Conservation (phyloP, 2,113 vertebrate species). For the Dasyornis broadbenti region DNA sequence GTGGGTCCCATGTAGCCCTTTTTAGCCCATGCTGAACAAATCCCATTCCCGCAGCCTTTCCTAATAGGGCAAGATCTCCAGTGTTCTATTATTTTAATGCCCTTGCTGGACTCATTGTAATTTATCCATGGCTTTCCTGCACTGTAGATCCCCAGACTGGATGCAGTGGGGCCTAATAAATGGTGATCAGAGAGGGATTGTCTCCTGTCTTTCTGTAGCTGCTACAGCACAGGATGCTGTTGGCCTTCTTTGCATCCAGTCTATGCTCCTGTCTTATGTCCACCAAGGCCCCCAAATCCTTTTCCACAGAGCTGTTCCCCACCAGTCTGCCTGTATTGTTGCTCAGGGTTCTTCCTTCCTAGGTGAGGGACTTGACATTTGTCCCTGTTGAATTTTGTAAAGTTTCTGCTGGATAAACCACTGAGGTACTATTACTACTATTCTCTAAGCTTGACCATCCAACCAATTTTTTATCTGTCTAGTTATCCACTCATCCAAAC, state of each 20-base stretch:
- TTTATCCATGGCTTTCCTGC: background rate
- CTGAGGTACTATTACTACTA: background rate
- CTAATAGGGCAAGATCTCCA: background rate
- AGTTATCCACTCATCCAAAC: background rate
- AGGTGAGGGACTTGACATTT: background rate
- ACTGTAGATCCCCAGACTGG: background rate
- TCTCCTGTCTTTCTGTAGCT: background rate
- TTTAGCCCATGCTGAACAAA: background rate
- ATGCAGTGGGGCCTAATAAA: background rate
- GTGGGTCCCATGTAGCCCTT: background rate
- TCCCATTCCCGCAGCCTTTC: background rate
- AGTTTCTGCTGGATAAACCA: background rate
- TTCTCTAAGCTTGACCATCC: background rate
- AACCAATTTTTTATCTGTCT: background rate
- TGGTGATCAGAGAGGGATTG: background rate
- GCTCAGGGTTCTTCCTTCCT: background rate
- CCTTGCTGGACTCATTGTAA: background rate
- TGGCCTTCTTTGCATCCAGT: background rate
- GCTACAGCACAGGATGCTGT: background rate
- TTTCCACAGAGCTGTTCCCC: background rate
- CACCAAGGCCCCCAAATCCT: background rate
- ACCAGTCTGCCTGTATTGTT: background rate
- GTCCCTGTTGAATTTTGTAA: background rate
- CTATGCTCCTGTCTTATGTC: background rate
- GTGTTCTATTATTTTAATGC: background rate